Conservation (phyloP, 2,797 vertebrate species). For the Cottoperca gobio region DNA sequence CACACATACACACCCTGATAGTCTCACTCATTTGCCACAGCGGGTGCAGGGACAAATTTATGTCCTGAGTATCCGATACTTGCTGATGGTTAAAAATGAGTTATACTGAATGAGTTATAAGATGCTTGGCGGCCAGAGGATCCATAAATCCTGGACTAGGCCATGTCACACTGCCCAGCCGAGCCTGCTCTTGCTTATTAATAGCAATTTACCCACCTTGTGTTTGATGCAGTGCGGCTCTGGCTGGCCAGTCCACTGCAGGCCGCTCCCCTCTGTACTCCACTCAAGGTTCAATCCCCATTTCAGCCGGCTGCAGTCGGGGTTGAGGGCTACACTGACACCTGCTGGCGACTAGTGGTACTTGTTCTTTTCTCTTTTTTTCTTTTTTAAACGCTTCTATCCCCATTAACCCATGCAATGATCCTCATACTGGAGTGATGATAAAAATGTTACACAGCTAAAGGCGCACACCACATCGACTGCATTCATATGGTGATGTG, state of each 20-base stretch:
- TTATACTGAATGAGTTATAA: slow-evolving; percentile 67
- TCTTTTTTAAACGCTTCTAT: background rate
- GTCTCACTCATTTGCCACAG: slow-evolving; percentile 37
- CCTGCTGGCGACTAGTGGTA: slow-evolving; percentile 59
- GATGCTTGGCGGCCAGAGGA: slow-evolving; percentile 46
- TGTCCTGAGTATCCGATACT: slow-evolving; percentile 60
- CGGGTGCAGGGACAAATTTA: slow-evolving; percentile 63
- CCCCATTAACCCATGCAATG: slow-evolving; percentile 60
- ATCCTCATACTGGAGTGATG: slow-evolving; percentile 51
- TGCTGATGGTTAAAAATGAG: slow-evolving; percentile 71
- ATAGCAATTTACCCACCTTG: slow-evolving; percentile 74
- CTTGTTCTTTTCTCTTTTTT: too few relatives aligned
- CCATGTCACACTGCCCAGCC: slow-evolving; percentile 51
- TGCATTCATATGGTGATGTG: slow-evolving; percentile 66
- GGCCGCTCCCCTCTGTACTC: slow-evolving; percentile 71
- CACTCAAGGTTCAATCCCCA: slow-evolving; percentile 69
- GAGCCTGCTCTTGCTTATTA: slow-evolving; percentile 71
- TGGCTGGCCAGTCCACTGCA: slow-evolving; percentile 75
- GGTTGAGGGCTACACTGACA: slow-evolving; percentile 71
- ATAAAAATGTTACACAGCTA: slow-evolving; percentile 46
- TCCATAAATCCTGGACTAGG: slow-evolving; percentile 69
- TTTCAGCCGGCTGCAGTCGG: slow-evolving; percentile 2
- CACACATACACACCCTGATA: background rate
- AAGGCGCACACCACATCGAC: slow-evolving; percentile 24
- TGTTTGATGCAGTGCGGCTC: slow-evolving; percentile 83